Evolutionary conservation across 1,140 invertebrate species (phyloP), one percentile per base, ranked within the genome.

Genomic region (Pseudomyrmex flavicornis): DNA sequence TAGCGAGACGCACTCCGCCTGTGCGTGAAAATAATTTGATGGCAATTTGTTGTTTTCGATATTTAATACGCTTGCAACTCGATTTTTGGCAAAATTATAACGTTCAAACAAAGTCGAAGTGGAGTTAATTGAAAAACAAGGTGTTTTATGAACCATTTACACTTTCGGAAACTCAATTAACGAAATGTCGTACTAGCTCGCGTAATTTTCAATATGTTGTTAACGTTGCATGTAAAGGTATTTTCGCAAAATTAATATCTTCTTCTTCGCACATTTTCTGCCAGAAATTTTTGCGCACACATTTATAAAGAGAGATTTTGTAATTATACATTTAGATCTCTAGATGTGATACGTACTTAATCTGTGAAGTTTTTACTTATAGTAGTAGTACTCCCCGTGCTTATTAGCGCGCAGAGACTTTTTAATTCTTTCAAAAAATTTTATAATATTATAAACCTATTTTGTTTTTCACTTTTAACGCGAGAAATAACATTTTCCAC

Each of bases 121-220:
- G 63, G 56, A 70, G 46, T 58, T 58, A 79, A 48, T 61, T 26
- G 68, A 58, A 68, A 77, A 69, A 48, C 9, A 46, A 66, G 10
- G 8, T 70, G 8, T 69, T 79, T 70, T 70, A 58, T 70, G 7
- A 69, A 44, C 5, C n/a, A 59, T 79, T 79, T 69, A 12, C 63
- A 56, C 44, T 59, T 70, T 79, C 2, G 20, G 35, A 9, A 26
- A 58, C 7, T 58, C 68, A 79, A 79, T 79, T 69, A 59, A 4
- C 44, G 15, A 70, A 58, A 79, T 79, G 17, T 35, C 35, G 56
- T 56, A 35, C 35, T 12, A 26, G 7, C 15, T 58, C 10, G 10
- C 17, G 3, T 17, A 48, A 48, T 70, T 79, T 70, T 70, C 13
- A 4, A 26, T 46, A 46, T 15, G n/a, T 15, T 10, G n/a, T 15